Conservation (phyloP, 2,113 vertebrate species). For the Sturnira hondurensis region DNA sequence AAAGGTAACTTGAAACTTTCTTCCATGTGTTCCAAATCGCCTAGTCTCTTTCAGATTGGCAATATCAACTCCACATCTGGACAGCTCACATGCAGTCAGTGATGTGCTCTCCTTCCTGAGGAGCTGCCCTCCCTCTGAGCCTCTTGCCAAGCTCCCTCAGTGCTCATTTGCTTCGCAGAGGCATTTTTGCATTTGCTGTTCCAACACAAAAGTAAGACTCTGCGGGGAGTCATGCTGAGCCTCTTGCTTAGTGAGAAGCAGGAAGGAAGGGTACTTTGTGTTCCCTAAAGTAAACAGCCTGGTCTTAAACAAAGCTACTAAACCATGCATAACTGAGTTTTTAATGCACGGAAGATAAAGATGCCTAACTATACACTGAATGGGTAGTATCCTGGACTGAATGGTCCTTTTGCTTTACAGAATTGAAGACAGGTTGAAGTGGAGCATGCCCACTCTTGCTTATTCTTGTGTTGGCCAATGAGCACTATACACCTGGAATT, state of each 20-base stretch:
- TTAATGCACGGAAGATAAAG: not conserved
- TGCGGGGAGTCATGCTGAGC: not conserved
- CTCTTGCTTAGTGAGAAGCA: slow-evolving; percentile 20
- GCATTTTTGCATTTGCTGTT: slow-evolving; percentile 48
- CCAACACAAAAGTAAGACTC: slow-evolving; percentile 13
- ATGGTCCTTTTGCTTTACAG: not conserved
- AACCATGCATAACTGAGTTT: not conserved
- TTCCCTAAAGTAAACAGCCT: slow-evolving; percentile 33
- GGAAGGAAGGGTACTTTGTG: slow-evolving; percentile 9
- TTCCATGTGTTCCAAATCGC: not conserved
- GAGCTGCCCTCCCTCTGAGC: slow-evolving; percentile 1
- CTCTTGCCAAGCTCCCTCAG: not conserved
- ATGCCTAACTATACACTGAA: not conserved
- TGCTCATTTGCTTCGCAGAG: slow-evolving; percentile 22
- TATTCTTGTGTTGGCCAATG: not conserved
- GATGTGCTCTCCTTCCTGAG: slow-evolving; percentile 23
- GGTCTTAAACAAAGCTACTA: slow-evolving; percentile 25
- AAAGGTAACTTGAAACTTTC: not conserved
- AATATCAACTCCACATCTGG: slow-evolving; percentile 33
- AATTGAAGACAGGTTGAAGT: not conserved
- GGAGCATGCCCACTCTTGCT: not conserved
- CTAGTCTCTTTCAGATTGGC: not conserved
- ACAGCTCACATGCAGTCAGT: not conserved
- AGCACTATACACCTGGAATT: not conserved
- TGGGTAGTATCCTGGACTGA: not conserved